Percentiles rank a stretch among this genome's conserved stretches.
Evolutionary conservation across 2,113 vertebrate species (phyloP).

Genomic region (Amia ocellicauda): DNA sequence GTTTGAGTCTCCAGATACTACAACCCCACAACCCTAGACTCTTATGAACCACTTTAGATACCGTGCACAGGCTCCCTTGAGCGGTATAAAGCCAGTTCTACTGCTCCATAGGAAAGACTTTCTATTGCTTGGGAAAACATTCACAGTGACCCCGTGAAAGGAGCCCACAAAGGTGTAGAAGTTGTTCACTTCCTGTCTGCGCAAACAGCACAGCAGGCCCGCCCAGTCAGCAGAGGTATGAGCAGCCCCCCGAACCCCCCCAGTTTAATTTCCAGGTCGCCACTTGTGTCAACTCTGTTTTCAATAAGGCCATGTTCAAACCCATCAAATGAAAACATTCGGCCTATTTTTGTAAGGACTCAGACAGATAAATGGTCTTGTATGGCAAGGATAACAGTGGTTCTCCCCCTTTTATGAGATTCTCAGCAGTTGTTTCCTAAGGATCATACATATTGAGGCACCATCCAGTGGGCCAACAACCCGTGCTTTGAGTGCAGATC

Average conservation of each 20-base stretch:
- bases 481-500: too few species aligned
- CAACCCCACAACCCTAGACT: not conserved
- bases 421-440: too few species aligned
- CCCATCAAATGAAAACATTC: too few species aligned
- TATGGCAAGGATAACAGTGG: too few species aligned
- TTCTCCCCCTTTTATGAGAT: too few species aligned
- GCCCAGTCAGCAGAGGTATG: not conserved
- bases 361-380: too few species aligned
- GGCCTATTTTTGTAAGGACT: too few species aligned
- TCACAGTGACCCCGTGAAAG: not conserved
- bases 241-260: not conserved
- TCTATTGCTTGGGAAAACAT: not conserved
- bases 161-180: not conserved
- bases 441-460: too few species aligned
- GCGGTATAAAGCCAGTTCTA: not conserved
- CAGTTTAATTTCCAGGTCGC: too few species aligned
- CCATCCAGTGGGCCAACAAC: too few species aligned
- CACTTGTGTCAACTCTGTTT: not conserved
- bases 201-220: not conserved
- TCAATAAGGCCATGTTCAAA: not conserved
- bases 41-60: too few species aligned
- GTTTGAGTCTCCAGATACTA: not conserved
- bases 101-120: not conserved
- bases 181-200: constrained; percentile 6
- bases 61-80: not conserved